Conservation (phyloP, 1,140 invertebrate genomes). For the Neodiprion lecontei region DNA sequence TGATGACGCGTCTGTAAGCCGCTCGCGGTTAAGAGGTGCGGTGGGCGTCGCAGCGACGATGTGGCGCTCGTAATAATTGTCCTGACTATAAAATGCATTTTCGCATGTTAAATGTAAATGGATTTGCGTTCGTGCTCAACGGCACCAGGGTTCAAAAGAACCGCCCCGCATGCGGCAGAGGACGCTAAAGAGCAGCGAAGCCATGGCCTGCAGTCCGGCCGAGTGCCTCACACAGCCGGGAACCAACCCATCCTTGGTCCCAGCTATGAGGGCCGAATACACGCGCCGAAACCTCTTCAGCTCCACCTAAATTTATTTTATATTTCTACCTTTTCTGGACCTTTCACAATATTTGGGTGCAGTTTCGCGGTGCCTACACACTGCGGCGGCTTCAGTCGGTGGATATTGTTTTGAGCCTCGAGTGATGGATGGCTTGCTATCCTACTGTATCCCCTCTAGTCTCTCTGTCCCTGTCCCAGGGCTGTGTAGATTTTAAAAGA, state of each 20-base stretch:
- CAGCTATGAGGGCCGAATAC: too few species aligned
- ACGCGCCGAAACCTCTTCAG: neutral
- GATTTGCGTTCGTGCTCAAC: constrained; percentile 38
- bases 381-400: constrained; percentile 42
- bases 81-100: constrained; percentile 54
- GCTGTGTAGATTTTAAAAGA: constrained; percentile 32
- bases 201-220: neutral
- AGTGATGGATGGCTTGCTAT: constrained; percentile 60
- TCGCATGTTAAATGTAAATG: constrained; percentile 59
- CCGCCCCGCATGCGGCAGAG: neutral
- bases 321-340: constrained; percentile 62
- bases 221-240: neutral
- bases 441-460: constrained; percentile 37
- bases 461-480: constrained; percentile 36
- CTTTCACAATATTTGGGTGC: constrained; percentile 64
- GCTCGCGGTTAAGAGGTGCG: neutral
- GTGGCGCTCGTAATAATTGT: constrained; percentile 52
- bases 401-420: constrained; percentile 56
- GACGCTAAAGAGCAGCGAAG: neutral
- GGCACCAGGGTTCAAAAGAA: constrained; percentile 7
- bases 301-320: constrained; percentile 54
- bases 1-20: constrained; percentile 1
- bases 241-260: neutral
- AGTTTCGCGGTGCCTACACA: constrained; percentile 44
- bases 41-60: constrained; percentile 17